Percentiles rank a stretch among this genome's conserved stretches.
phyloP scores from a whole-genome alignment of 2,113 vertebrate genomes.

The Hypomesus transpacificus region DNA sequence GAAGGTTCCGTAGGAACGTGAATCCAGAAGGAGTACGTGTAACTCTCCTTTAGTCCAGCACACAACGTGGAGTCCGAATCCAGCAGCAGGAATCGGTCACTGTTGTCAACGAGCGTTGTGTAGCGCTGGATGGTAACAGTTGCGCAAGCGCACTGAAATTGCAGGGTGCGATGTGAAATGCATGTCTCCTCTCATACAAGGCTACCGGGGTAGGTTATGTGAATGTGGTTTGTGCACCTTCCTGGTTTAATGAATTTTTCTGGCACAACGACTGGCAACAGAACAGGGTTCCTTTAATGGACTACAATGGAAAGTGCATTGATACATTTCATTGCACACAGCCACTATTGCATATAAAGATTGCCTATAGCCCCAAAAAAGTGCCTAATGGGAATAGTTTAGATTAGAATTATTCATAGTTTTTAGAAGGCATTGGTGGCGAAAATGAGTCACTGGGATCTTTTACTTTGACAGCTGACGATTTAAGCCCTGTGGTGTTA shows the following conservation, averaged over 20 bases:
- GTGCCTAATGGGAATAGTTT: background rate
- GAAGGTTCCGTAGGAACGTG: too few species aligned
- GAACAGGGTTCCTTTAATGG: too few species aligned
- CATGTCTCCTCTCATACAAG: background rate
- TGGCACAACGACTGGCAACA: too few species aligned
- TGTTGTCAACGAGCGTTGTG: background rate
- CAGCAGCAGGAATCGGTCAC: background rate
- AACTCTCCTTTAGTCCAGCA: background rate
- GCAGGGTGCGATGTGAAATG: background rate
- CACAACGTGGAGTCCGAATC: background rate
- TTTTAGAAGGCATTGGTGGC: background rate
- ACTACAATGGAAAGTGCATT: too few species aligned
- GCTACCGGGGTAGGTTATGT: too few species aligned
- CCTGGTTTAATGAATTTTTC: too few species aligned
- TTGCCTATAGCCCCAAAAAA: background rate
- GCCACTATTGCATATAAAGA: background rate
- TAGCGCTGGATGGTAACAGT: background rate
- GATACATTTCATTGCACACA: background rate
- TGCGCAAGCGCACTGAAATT: background rate
- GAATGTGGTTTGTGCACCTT: too few species aligned
- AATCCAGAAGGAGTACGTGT: background rate
- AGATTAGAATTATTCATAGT: background rate
- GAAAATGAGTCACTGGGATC: slow-evolving; percentile 1
- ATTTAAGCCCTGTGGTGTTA: slow-evolving; percentile 1
- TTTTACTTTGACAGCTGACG: slow-evolving; percentile 3